phyloP scores from a whole-genome alignment of 2,888 invertebrate species.

The Rhabditoides inermis region DNA sequence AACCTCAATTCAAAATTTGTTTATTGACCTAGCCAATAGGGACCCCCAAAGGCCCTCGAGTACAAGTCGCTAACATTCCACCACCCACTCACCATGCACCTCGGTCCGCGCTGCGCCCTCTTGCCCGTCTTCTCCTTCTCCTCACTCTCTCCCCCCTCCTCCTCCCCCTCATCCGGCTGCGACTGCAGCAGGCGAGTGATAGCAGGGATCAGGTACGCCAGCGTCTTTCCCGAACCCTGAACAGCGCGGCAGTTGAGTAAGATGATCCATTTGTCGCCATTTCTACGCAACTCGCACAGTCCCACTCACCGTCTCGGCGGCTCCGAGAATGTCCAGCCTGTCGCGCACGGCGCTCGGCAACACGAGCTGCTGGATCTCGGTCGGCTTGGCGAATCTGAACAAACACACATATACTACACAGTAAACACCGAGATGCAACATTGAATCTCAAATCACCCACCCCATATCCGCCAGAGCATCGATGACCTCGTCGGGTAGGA shows the following conservation, averaged over 20 bases:
- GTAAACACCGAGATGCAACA: not conserved
- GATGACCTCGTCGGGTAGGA: conserved; percentile 20
- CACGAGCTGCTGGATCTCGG: conserved; percentile 73
- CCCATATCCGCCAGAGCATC: conserved; percentile 19
- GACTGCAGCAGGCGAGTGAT: conserved; percentile 55
- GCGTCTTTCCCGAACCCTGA: conserved; percentile 88
- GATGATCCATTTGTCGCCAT: not conserved
- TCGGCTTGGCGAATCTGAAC: conserved; percentile 62
- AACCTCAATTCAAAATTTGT: too few species aligned
- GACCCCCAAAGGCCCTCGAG: too few species aligned
- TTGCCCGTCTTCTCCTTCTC: conserved; percentile 36
- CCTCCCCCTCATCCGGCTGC: conserved; percentile 39
- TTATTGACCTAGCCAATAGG: too few species aligned
- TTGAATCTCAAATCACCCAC: conserved; percentile 10
- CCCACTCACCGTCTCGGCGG: conserved; percentile 73
- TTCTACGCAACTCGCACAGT: conserved; percentile 2
- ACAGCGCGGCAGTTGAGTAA: conserved; percentile 8
- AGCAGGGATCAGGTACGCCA: conserved; percentile 92
- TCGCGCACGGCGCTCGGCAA: conserved; percentile 78
- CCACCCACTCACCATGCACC: too few species aligned
- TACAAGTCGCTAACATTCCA: too few species aligned
- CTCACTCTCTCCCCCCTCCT: conserved; percentile 49
- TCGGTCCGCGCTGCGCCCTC: too few species aligned
- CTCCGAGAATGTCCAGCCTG: conserved; percentile 84
- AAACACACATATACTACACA: not conserved